phyloP scores from a whole-genome alignment of 2,113 vertebrate species.

The Aplodontia rufa region DNA sequence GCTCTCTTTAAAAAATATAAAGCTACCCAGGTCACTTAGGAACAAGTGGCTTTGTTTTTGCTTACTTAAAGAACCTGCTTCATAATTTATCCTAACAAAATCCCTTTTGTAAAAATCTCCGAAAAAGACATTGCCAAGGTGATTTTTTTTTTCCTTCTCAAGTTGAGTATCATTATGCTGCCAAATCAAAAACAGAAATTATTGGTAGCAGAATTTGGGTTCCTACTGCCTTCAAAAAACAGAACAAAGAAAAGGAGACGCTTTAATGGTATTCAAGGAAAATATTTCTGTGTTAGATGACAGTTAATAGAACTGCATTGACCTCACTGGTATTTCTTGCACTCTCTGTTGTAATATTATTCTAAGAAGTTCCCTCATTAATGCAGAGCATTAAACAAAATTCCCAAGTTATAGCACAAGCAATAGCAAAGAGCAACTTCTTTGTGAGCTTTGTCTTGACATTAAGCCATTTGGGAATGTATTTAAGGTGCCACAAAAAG shows the following conservation, averaged over 20 bases:
- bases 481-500: slow-evolving; percentile 55
- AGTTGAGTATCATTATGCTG: slow-evolving; percentile 80
- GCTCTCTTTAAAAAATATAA: background rate
- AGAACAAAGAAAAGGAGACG: slow-evolving; percentile 80
- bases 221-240: slow-evolving; percentile 81
- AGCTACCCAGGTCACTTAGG: slow-evolving; percentile 14
- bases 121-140: slow-evolving; percentile 81
- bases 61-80: slow-evolving; percentile 75
- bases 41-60: slow-evolving; percentile 71
- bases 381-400: slow-evolving; percentile 81
- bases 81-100: slow-evolving; percentile 76
- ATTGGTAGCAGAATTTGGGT: slow-evolving; percentile 81
- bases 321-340: slow-evolving; percentile 79
- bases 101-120: slow-evolving; percentile 74
- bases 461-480: slow-evolving; percentile 52
- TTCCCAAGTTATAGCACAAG: slow-evolving; percentile 72
- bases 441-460: slow-evolving; percentile 64
- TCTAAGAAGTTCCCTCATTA: slow-evolving; percentile 82
- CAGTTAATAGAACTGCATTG: slow-evolving; percentile 80
- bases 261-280: slow-evolving; percentile 84
- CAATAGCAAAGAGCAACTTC: slow-evolving; percentile 63
- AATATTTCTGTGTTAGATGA: slow-evolving; percentile 83
- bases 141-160: slow-evolving; percentile 79
- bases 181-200: slow-evolving; percentile 82
- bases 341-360: slow-evolving; percentile 77